Percentiles rank a stretch among this genome's conserved stretches.
phyloP scores from a whole-genome alignment of 2,888 invertebrate genomes.

The Nezara viridula region DNA sequence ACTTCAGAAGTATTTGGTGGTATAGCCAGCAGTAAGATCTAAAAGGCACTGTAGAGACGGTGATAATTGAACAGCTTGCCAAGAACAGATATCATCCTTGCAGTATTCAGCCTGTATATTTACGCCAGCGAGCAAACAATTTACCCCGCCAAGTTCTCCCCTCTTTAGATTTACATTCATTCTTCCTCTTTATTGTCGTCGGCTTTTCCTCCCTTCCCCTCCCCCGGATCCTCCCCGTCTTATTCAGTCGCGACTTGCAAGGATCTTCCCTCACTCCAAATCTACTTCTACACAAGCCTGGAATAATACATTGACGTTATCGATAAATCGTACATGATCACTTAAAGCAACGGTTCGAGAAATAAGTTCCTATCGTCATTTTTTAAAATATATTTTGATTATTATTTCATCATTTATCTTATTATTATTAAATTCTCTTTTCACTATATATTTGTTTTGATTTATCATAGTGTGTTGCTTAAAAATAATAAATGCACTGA shows the following conservation, averaged over 20 bases:
- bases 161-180: slow-evolving; percentile 48
- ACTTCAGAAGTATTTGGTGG: no score
- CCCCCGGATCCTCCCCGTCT: not conserved
- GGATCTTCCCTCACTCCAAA: not conserved
- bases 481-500: no score
- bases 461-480: no score
- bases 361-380: not conserved
- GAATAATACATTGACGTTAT: not conserved
- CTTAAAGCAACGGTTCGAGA: not conserved
- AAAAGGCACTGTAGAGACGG: not conserved
- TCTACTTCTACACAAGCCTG: not conserved
- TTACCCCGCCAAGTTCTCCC: slow-evolving; percentile 35
- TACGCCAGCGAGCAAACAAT: not conserved
- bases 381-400: no score
- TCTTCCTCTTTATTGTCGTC: slow-evolving; percentile 47
- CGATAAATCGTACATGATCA: not conserved
- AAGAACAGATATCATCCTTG: not conserved
- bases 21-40: not conserved
- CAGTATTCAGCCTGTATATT: not conserved
- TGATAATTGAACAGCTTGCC: not conserved
- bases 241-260: not conserved
- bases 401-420: no score
- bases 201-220: not conserved
- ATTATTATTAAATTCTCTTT: no score
- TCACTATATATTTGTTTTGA: no score